Evolutionary conservation across 1,140 invertebrate species (phyloP), one percentile per base, ranked within the genome.

Genomic region (Probaryconus sp.): DNA sequence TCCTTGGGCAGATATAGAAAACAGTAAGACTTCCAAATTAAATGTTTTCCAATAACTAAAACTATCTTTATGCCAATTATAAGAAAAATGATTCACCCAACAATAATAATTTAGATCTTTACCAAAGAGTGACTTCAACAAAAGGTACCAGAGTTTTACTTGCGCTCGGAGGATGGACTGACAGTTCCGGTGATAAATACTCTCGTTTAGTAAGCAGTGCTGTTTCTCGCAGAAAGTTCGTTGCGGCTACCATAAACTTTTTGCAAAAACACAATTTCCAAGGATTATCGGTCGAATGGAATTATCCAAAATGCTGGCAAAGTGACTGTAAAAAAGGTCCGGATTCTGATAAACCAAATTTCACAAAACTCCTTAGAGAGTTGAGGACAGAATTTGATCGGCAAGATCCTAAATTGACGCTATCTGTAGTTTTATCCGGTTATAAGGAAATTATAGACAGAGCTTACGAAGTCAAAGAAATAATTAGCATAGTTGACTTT

Each of bases 261-360:
- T 79, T 97, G 3, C 89, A 91, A 7, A 89, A 90, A 47, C 89
- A 95, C 67, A 91, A 92, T 20, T 97, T 97, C 79, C 89, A 92
- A 56, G 96, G 96, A 10, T 81, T 97, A 0, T 94, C 96, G 65
- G 76, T 97, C 2, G 95, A 97, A 71, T 97, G 96, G 96, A 95
- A 96, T 80, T 97, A 96, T 83, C 96, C 95, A 0, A 92, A 93
- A 35, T 97, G 96, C 73, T 96, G 95, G 95, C 95, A 97, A 73
- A 95, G 93, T 77, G 92, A 96, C 78, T 97, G 95, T 81, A 91
- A 91, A 10, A 93, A 92, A 63, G 95, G 95, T 4, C 92, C 94
- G 0, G 88, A 89, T 0, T 90, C 90, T 1, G 96, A 97, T 78
- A 93, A 91, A 79, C 88, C 91, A 0, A 95, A 95, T 78, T 95